phyloP scores from a whole-genome alignment of 2,888 invertebrate species.

The Tetanocera ferruginea region DNA sequence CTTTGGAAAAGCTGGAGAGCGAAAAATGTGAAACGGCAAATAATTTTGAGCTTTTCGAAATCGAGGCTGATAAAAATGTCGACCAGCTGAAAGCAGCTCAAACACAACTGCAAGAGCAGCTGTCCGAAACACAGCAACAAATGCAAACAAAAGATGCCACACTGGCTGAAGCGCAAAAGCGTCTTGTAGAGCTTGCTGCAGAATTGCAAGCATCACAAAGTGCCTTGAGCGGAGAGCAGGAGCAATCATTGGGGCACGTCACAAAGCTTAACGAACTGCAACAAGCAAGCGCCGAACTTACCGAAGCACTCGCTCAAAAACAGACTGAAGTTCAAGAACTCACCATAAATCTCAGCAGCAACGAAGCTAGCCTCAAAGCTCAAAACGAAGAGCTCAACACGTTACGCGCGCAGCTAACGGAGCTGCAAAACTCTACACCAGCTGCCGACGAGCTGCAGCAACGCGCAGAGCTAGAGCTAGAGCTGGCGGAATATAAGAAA shows the following conservation, averaged over 20 bases:
- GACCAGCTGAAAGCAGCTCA: constrained; percentile 56
- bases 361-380: neutral
- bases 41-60: constrained; percentile 64
- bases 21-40: constrained; percentile 62
- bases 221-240: constrained; percentile 42
- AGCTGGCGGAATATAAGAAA: constrained; percentile 58
- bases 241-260: constrained; percentile 44
- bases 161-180: constrained; percentile 39
- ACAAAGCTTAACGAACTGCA: constrained; percentile 54
- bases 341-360: neutral
- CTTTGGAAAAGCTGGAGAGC: constrained; percentile 57
- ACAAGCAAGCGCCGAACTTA: constrained; percentile 52
- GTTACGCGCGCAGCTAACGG: neutral
- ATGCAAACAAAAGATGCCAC: constrained; percentile 46
- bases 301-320: constrained; percentile 44
- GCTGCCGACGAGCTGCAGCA: constrained; percentile 34
- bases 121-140: constrained; percentile 51
- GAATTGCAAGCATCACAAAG: constrained; percentile 43
- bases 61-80: constrained; percentile 62
- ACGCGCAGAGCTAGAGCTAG: constrained; percentile 52
- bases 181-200: constrained; percentile 21
- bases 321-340: constrained; percentile 44
- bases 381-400: constrained; percentile 36
- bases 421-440: neutral
- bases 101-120: constrained; percentile 56